Evolutionary conservation across 2,113 vertebrate species (phyloP), one percentile per base, ranked within the genome.

Genomic region (Cavia aperea): DNA sequence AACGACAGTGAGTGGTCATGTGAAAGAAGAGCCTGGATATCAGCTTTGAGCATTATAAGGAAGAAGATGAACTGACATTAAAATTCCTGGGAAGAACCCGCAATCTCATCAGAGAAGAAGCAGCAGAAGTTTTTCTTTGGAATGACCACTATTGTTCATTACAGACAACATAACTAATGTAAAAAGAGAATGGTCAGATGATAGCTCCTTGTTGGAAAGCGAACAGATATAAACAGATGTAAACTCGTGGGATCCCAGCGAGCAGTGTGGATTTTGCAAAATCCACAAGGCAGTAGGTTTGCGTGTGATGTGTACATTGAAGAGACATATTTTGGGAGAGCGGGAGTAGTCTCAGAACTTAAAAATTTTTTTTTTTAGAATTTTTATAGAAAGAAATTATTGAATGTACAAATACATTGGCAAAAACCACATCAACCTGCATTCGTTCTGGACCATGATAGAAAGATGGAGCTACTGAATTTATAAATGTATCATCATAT

Each of bases 91-190:
- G 81, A 99, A 98, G 96, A 97, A 97, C 66, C 92, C 98, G 66
- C 98, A 98, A 0, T 97, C 97, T 87, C 98, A 97, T 23, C 99
- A 98, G 92, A 98, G 98, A 96, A 99, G 98, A 97, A 99, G 97
- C 82, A 97, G 97, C 82, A 98, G 97, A 96, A 99, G 98, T 94
- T 97, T 99, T 95, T 99, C 99, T 24, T 92, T 99, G 96, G 99
- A 99, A n/a, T 99, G 99, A 94, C 99, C 99, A 11, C 98, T 98
- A 0, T 97, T 99, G 88, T 99, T 99, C 95, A 98, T 99, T 96
- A 99, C 99, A 85, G 99, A 99, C 96, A 99, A 99, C 36, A 99
- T 99, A 92, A 98, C 99, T 62, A 97, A 97, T 70, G 93, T 98
- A 93, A 99, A 72, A 72, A 23, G 9, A 96, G 99, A 99, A 93